A percentile compares a stretch with the other conserved stretches of the same genome.
Conservation (phyloP, 2,888 invertebrate species). For the Microplitis manilae region DNA sequence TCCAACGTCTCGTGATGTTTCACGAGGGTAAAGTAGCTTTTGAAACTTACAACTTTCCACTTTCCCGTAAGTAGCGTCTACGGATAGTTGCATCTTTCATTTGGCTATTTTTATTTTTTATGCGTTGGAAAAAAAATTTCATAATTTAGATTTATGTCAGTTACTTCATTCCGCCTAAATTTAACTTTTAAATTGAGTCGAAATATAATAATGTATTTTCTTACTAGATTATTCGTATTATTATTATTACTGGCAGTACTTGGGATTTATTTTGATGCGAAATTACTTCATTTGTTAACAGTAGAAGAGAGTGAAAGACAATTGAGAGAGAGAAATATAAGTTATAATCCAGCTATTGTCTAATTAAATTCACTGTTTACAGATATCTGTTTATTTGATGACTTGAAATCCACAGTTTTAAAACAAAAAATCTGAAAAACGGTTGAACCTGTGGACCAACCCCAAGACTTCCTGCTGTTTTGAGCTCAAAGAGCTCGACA, state of each 20-base stretch:
- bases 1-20: constrained; percentile 31
- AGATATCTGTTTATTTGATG: constrained; percentile 37
- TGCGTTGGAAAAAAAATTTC: not conserved
- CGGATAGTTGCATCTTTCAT: constrained; percentile 54
- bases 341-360: constrained; percentile 10
- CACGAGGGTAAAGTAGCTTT: constrained; percentile 65
- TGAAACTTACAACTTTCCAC: constrained; percentile 66
- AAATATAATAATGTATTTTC: not conserved
- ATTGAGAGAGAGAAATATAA: constrained; percentile 13
- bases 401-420: not conserved
- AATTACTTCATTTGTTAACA: not conserved
- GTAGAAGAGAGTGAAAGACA: constrained; percentile 6
- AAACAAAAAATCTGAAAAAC: not conserved
- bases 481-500: no score
- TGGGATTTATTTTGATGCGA: not conserved
- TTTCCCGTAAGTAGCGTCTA: constrained; percentile 60
- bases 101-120: constrained; percentile 35
- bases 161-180: not conserved
- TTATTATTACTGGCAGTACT: not conserved
- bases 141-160: not conserved
- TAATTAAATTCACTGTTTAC: constrained; percentile 58
- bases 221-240: not conserved
- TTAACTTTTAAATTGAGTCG: not conserved
- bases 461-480: no score
- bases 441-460: no score